Evolutionary conservation across 2,888 invertebrate species (phyloP).

Genomic region (Pomacea canaliculata): DNA sequence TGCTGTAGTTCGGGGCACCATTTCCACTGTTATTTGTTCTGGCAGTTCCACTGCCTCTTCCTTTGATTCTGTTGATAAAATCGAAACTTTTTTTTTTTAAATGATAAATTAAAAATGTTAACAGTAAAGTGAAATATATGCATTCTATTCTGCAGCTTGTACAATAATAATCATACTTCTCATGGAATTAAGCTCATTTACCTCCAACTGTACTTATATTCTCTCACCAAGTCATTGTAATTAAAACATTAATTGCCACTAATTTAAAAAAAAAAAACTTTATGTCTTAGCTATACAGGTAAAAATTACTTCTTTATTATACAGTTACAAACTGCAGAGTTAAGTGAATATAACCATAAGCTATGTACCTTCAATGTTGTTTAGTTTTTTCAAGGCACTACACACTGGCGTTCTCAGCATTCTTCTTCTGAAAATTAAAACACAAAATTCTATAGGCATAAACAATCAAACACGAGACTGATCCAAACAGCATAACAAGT

Average conservation of each 20-base stretch:
- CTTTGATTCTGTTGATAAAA: conserved; percentile 26
- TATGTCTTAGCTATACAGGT: too few species aligned
- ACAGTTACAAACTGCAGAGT: too few species aligned
- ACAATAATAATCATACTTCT: too few species aligned
- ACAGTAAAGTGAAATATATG: too few species aligned
- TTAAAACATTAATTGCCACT: neutral
- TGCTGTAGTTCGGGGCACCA: conserved; percentile 82
- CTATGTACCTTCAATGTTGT: conserved; percentile 84
- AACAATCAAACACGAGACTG: neutral
- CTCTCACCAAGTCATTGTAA: neutral
- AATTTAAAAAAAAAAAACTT: too few species aligned
- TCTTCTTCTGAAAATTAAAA: conserved; percentile 65
- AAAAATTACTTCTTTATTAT: too few species aligned
- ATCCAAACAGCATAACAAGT: neutral
- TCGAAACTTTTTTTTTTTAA: neutral
- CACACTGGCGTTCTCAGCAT: conserved; percentile 94
- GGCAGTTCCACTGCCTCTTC: conserved; percentile 75
- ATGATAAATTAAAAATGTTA: neutral
- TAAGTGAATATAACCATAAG: neutral
- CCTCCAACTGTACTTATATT: neutral
- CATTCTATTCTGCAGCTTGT: too few species aligned
- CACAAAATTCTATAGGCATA: too few species aligned
- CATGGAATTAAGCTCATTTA: neutral
- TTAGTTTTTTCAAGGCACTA: conserved; percentile 86
- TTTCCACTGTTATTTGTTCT: conserved; percentile 80